Conservation (phyloP, 2,797 vertebrate species). For the Sebastes diploproa region DNA sequence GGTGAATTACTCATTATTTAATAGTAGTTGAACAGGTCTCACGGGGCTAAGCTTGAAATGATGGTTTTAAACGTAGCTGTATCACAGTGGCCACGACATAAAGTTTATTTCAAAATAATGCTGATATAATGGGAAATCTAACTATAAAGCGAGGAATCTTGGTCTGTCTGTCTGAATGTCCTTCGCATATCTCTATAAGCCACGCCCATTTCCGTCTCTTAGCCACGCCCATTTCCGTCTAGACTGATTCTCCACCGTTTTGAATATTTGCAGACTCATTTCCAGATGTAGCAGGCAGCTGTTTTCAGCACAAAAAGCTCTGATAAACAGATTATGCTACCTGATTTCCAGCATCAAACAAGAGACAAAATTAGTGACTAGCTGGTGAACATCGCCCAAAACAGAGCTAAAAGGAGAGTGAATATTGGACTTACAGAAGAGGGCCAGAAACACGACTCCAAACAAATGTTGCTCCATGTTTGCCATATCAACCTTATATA, state of each 20-base stretch:
- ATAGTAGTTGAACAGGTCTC: neutral
- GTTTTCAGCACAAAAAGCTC: neutral
- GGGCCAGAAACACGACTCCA: neutral
- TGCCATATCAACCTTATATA: neutral
- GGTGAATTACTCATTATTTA: slow-evolving; percentile 26
- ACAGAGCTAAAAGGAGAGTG: neutral
- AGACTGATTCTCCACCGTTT: too few species aligned
- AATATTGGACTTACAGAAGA: neutral
- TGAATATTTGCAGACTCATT: neutral
- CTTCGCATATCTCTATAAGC: too few species aligned
- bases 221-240: too few species aligned
- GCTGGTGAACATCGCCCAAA: neutral
- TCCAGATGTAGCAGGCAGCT: neutral
- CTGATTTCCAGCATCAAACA: neutral
- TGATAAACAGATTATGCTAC: neutral
- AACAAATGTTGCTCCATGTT: neutral
- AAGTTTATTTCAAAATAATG: neutral
- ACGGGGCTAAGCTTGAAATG: neutral
- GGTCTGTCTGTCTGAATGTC: too few species aligned
- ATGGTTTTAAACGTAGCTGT: neutral
- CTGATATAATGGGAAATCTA: neutral
- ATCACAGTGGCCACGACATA: neutral
- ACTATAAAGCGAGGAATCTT: too few species aligned
- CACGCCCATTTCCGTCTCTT: too few species aligned
- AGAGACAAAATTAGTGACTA: neutral